Evolutionary conservation across 2,797 vertebrate genomes (phyloP), one percentile per base, ranked within the genome.

Genomic region (Pseudopleuronectes americanus): DNA sequence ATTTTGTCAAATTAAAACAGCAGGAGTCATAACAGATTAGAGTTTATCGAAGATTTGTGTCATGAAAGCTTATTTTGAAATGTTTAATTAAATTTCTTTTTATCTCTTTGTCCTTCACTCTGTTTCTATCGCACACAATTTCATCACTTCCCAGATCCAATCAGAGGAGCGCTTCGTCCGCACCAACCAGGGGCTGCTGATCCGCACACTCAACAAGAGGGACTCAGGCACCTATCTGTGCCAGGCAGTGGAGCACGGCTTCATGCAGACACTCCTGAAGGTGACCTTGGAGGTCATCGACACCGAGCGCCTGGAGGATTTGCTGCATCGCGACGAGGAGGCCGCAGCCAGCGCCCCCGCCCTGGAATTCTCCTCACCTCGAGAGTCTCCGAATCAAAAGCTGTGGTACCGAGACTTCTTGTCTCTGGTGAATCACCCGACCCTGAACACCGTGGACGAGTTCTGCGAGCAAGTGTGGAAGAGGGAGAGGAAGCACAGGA

Each of bases 381-480:
- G 93, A 69, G 95, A 96, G 90, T 93, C 93, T 0, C 94, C 96
- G 4, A 96, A 90, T 85, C 96, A 97, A 31, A 99, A 96, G 86
- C 92, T 99, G 71, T 99, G 98, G 98, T 99, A 99, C 90, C 95
- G 97, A 79, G 98, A 99, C 95, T 99, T 99, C 90, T 95, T 99
- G 93, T 97, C 98, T 76, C 88, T 99, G 79, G 96, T 99, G 73
- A 97, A 97, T 86, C 98, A 99, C 68, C 97, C 98, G 2, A 98
- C 96, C 84, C 93, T 97, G 63, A 99, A 97, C 90, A 97, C 96
- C 0, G 96, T 99, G 93, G 98, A 99, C 74, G 98, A 99, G 87
- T 98, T 99, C 86, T 99, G 98, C 49, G 98, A 99, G 92, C 97
- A 99, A 84, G 96, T 99, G 28, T 99, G 98, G 98, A 98, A 97